phyloP scores from a whole-genome alignment of 2,888 invertebrate genomes.

The Neoscelio sp. region DNA sequence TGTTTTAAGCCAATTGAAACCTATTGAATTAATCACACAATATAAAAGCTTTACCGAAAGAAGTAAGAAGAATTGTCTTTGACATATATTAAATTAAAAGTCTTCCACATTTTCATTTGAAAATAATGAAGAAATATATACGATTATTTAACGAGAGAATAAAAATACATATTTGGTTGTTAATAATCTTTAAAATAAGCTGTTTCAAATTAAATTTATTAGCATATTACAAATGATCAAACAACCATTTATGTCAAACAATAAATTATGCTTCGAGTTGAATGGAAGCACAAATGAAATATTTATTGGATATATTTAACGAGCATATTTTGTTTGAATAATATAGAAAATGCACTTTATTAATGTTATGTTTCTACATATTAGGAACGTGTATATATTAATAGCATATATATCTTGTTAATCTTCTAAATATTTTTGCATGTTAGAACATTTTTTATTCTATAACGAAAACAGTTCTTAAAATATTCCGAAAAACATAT shows the following conservation, averaged over 20 bases:
- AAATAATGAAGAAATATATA: too few relatives aligned
- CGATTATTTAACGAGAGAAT: background rate
- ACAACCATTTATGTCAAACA: background rate
- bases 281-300: slow-evolving; percentile 7
- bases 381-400: slow-evolving; percentile 13
- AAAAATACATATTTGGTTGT: background rate
- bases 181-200: background rate
- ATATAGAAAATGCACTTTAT: slow-evolving; percentile 23
- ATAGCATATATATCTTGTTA: slow-evolving; percentile 23
- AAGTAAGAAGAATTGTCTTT: too few relatives aligned
- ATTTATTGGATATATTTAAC: too few relatives aligned
- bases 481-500: too few relatives aligned
- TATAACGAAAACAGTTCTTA: background rate
- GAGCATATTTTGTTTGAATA: slow-evolving; percentile 2
- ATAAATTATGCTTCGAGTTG: background rate
- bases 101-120: too few relatives aligned
- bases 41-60: too few relatives aligned
- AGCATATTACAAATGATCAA: background rate
- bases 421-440: slow-evolving; percentile 19
- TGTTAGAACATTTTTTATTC: slow-evolving; percentile 11
- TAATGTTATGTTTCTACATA: slow-evolving; percentile 11
- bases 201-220: background rate
- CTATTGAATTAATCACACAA: too few relatives aligned
- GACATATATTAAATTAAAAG: too few relatives aligned
- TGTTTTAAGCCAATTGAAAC: too few relatives aligned